phyloP scores from a whole-genome alignment of 2,888 invertebrate genomes.

The Dicycla oo region DNA sequence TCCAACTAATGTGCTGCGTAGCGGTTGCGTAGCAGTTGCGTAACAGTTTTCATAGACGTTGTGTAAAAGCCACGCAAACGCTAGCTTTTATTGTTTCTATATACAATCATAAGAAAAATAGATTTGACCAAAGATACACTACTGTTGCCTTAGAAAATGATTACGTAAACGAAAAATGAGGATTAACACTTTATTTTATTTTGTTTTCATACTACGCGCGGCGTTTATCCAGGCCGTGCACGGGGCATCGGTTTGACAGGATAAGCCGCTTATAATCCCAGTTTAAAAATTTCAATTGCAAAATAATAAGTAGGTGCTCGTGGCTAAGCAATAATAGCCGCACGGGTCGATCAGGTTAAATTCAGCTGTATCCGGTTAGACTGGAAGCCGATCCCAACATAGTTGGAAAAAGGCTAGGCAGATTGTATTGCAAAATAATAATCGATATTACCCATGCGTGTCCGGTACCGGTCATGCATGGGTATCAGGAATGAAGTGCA shows the following conservation, averaged over 20 bases:
- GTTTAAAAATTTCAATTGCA: not conserved
- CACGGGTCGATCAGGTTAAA: no score
- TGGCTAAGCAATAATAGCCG: no score
- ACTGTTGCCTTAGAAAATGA: not conserved
- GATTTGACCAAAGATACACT: not conserved
- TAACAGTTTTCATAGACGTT: not conserved
- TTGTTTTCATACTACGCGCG: not conserved
- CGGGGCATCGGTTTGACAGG: conserved; percentile 7
- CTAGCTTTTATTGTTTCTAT: not conserved
- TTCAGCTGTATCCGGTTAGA: no score
- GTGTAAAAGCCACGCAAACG: not conserved
- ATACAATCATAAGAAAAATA: not conserved
- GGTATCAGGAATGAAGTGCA: conserved; percentile 31
- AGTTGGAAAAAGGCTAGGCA: no score
- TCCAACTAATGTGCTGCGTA: not conserved
- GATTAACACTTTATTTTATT: not conserved
- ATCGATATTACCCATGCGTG: conserved; percentile 23
- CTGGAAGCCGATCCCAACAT: no score
- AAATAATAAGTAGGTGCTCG: no score
- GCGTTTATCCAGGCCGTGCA: not conserved
- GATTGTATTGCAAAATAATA: conserved; percentile 8
- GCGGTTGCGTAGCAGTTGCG: not conserved
- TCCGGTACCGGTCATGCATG: conserved; percentile 16
- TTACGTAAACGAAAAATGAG: not conserved
- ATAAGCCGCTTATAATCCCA: not conserved